Base-by-base conservation (phyloP, 2,888 invertebrate species). In the Kuschelorhynchus macadamiae region DNA sequence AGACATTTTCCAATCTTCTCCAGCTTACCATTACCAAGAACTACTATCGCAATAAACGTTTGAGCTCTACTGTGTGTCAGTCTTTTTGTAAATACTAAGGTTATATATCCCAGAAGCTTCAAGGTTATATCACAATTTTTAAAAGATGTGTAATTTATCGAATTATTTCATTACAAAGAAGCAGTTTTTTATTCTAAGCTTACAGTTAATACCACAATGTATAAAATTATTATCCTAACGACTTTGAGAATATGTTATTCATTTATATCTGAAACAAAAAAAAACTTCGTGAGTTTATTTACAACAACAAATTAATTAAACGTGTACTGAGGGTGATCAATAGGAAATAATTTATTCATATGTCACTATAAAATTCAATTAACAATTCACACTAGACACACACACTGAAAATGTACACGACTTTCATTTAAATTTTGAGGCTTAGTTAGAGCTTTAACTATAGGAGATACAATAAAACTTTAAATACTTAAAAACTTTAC, bases 1-100 rank as follows among this genome's bases (percentile, higher is more conserved):
- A 86, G 93, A 94, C 91, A 93, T 93, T 71, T 78, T 77, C 75
- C 72, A 69, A 57, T 67, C 66, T 62, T 52, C 67, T 67, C 73
- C 69, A 50, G 60, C 47, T 71, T 75, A 76, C 74, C 77, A 76
- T 75, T 71, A 76, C 74, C 67, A 44, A 67, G 11, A 49, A 55
- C 17, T 44, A 44, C 42, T 1, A 47, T 53, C n/a, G n/a, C 18
- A 63, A 36, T 53, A 32, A 53, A 32, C 50, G 63, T 59, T 70
- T 70, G 70, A 70, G 70, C 70, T 66, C 59, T 70, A 61, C 55
- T 69, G 16, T 47, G 53, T 52, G 50, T 60, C 68, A 68, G 68
- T 63, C 68, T 68, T 68, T 57, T 41, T 16, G 63, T 50, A 64
- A 50, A 57, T 69, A 69, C 69, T 69, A 68, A 39, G 8, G 68